Conservation (phyloP, 2,797 vertebrate species). For the Phataginus tricuspis region DNA sequence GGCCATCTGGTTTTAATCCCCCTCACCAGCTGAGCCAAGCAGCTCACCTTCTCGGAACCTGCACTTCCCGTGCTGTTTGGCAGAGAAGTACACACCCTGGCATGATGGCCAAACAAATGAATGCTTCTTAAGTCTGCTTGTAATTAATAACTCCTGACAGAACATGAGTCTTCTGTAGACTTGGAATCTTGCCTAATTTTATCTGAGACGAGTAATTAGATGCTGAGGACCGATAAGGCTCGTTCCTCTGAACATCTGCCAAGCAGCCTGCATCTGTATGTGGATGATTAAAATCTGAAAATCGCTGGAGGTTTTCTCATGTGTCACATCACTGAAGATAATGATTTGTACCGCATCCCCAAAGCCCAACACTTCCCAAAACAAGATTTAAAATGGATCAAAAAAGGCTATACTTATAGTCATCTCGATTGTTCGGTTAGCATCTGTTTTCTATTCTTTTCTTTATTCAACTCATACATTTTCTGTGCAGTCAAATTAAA, state of each 20-base stretch:
- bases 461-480: not conserved
- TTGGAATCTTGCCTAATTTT: constrained; percentile 77
- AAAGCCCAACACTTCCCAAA: not conserved
- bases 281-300: constrained; percentile 66
- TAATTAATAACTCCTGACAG: constrained; percentile 76
- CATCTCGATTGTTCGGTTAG: not conserved
- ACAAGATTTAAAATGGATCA: not conserved
- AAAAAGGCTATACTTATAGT: not conserved
- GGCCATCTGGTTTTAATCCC: constrained; percentile 72
- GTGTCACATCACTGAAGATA: constrained; percentile 29
- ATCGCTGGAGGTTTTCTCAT: constrained; percentile 28
- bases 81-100: constrained; percentile 44
- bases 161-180: constrained; percentile 62
- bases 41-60: constrained; percentile 36
- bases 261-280: constrained; percentile 48
- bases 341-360: not conserved
- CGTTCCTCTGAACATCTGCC: constrained; percentile 61
- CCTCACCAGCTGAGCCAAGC: constrained; percentile 30
- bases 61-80: constrained; percentile 25
- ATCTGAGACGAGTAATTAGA: constrained; percentile 74
- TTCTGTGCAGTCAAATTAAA: not conserved
- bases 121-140: constrained; percentile 71
- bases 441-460: constrained; percentile 13
- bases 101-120: constrained; percentile 70
- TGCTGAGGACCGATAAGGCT: constrained; percentile 36